These are phyloP conservation scores for Alsophila aescularia DNA, from an alignment of 2,888 invertebrate species.

Conservation along the genomic window DNA sequence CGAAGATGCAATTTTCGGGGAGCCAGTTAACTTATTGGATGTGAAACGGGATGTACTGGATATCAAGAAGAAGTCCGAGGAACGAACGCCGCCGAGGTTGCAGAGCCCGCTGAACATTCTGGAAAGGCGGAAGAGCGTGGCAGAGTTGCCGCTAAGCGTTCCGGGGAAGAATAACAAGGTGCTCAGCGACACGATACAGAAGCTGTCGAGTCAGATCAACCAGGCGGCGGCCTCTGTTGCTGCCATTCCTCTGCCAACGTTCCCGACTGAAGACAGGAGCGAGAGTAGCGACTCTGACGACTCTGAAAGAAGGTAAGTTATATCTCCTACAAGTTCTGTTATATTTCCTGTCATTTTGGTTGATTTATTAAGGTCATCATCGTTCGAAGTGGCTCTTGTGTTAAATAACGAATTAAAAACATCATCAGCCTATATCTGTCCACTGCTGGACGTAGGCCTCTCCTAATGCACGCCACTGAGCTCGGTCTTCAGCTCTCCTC, in stretches of 20 bases:
- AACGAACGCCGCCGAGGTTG: constrained; percentile 61
- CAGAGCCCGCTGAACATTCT: constrained; percentile 71
- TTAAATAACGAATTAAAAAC: too few species aligned
- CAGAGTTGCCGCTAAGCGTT: constrained; percentile 65
- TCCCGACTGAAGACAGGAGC: constrained; percentile 68
- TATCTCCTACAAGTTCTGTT: too few species aligned
- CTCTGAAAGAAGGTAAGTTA: constrained; percentile 70
- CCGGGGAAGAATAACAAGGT: constrained; percentile 85
- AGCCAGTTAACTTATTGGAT: constrained; percentile 68
- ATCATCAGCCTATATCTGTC: too few species aligned
- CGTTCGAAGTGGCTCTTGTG: too few species aligned
- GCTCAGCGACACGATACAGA: constrained; percentile 86
- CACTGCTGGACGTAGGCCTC: too few species aligned
- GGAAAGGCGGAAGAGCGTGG: constrained; percentile 73
- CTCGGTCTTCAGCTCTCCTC: too few species aligned
- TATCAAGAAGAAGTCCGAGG: constrained; percentile 69
- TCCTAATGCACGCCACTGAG: too few species aligned
- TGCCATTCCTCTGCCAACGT: constrained; percentile 62
- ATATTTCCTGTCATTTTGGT: too few species aligned
- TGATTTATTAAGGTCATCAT: constrained; percentile 68
- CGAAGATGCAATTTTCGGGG: constrained; percentile 70
- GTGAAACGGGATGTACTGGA: constrained; percentile 64
- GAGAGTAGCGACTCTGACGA: constrained; percentile 80
- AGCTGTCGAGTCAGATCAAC: constrained; percentile 82
- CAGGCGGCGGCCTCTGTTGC: constrained; percentile 63